Conservation (phyloP, 2,888 invertebrate genomes). For the Opisthograptis luteolata region DNA sequence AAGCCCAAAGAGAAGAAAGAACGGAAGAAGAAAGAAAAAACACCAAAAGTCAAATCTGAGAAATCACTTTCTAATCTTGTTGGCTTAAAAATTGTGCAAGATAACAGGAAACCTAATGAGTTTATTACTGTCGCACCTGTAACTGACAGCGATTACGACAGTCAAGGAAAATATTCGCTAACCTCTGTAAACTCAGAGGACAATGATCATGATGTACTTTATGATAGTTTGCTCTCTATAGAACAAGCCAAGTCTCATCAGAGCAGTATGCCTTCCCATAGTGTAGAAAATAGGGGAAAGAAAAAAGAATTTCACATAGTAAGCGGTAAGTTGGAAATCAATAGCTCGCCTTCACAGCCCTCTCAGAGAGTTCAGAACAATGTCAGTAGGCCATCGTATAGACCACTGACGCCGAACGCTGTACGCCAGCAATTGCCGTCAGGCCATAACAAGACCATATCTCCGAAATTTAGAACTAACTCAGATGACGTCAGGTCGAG, state of each 20-base stretch:
- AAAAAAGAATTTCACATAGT: constrained; percentile 23
- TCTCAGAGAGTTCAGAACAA: background rate
- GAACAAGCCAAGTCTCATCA: constrained; percentile 56
- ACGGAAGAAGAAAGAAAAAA: constrained; percentile 44
- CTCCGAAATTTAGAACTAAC: constrained; percentile 21
- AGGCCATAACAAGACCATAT: constrained; percentile 7
- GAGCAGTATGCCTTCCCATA: constrained; percentile 45
- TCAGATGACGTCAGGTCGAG: constrained; percentile 56
- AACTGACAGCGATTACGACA: constrained; percentile 59
- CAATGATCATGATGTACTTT: constrained; percentile 53
- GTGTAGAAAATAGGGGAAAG: constrained; percentile 19
- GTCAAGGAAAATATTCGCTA: constrained; percentile 60
- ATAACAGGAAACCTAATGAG: constrained; percentile 27
- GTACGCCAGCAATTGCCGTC: constrained; percentile 3
- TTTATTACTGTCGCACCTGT: constrained; percentile 29
- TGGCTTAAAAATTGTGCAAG: constrained; percentile 61
- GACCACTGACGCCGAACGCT: constrained; percentile 17
- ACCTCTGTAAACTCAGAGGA: constrained; percentile 51
- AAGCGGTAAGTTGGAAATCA: constrained; percentile 12
- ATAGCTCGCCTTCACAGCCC: background rate
- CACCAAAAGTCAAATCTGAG: constrained; percentile 31
- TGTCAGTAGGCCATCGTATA: constrained; percentile 4
- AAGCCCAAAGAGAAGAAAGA: constrained; percentile 41
- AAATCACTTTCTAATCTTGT: constrained; percentile 56
- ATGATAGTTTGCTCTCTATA: constrained; percentile 66